A percentile compares a stretch with the other conserved stretches of the same genome.
These are phyloP conservation scores for Callocephalon fimbriatum DNA, from an alignment of 2,113 vertebrate species.

Conservation along the genomic window DNA sequence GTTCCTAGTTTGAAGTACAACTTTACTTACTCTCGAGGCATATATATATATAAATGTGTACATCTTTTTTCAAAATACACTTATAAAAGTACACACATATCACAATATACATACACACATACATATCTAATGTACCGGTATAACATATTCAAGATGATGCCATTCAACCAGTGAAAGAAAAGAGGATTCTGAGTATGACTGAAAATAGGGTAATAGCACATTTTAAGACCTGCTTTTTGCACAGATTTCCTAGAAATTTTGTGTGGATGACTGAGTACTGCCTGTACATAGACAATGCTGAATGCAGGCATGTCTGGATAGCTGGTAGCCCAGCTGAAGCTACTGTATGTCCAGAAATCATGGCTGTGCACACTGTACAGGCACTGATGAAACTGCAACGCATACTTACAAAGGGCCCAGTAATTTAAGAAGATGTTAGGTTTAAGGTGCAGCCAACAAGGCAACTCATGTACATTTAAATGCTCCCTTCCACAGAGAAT, in stretches of 20 bases:
- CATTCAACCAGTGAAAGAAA: background rate
- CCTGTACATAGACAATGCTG: background rate
- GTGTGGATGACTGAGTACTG: background rate
- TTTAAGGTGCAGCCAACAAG: background rate
- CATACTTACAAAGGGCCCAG: background rate
- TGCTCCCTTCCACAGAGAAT: background rate
- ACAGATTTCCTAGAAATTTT: background rate
- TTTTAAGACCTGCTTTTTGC: background rate
- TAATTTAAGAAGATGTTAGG: background rate
- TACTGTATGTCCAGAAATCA: background rate
- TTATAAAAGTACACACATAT: background rate
- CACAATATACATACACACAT: background rate
- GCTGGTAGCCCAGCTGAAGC: background rate
- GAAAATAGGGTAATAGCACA: background rate
- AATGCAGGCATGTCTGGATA: background rate
- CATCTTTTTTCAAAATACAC: background rate
- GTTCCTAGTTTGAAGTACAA: background rate
- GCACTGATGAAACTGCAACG: background rate
- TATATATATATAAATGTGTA: background rate
- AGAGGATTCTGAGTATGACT: background rate
- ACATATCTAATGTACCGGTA: background rate
- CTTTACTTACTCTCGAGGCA: background rate
- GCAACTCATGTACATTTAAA: background rate
- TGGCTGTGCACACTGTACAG: background rate
- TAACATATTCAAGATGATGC: background rate